phyloP scores from a whole-genome alignment of 2,888 invertebrate genomes.

The Calameuta pallipes region DNA sequence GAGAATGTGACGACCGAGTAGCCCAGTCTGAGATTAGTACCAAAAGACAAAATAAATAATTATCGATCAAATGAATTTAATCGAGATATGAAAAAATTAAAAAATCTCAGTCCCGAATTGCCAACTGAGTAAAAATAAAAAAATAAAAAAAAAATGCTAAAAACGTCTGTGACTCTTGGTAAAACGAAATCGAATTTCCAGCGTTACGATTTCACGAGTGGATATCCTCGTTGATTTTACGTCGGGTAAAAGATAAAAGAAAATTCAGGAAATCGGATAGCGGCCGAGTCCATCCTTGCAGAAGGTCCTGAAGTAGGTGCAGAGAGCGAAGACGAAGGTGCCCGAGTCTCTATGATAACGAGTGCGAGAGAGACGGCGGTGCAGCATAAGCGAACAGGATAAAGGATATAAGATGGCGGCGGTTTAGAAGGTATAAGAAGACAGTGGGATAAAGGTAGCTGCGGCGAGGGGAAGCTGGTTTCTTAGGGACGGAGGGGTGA shows the following conservation, averaged over 20 bases:
- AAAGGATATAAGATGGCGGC: background rate
- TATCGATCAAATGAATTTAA: background rate
- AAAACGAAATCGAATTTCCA: background rate
- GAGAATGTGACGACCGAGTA: background rate
- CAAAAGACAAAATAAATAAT: background rate
- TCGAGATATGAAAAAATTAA: background rate
- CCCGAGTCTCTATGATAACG: background rate
- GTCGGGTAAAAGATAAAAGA: background rate
- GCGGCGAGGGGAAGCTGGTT: no score
- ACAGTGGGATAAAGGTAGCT: background rate
- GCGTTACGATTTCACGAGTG: background rate
- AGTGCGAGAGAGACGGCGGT: background rate
- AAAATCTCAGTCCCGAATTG: background rate
- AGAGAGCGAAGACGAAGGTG: background rate
- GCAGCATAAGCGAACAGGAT: background rate
- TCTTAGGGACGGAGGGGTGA: no score
- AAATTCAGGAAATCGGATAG: background rate
- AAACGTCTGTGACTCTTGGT: background rate
- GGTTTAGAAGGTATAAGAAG: background rate
- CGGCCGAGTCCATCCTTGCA: background rate
- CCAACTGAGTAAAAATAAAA: constrained; percentile 6
- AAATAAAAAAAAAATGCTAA: background rate
- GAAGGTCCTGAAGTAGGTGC: background rate
- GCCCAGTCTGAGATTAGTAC: background rate
- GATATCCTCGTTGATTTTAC: background rate